Conservation (phyloP, 2,888 invertebrate species). For the Achlya flavicornis region DNA sequence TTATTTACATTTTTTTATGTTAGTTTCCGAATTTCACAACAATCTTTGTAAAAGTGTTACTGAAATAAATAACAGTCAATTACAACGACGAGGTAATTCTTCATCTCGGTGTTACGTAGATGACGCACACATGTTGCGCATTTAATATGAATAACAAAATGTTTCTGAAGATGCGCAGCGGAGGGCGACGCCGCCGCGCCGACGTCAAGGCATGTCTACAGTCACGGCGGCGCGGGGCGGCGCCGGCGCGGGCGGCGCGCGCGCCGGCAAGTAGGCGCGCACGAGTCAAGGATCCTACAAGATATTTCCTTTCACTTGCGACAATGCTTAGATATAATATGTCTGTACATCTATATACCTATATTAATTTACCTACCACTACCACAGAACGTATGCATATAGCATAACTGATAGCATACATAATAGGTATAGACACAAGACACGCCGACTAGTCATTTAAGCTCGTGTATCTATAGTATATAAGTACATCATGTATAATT, state of each 20-base stretch:
- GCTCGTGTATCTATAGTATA: too few species aligned
- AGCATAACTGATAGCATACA: too few species aligned
- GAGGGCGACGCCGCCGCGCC: too few species aligned
- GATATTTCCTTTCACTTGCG: conserved; percentile 83
- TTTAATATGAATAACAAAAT: conserved; percentile 28
- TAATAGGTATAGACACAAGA: background rate
- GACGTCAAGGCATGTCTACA: conserved; percentile 8
- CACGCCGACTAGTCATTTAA: too few species aligned
- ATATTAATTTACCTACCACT: conserved; percentile 1
- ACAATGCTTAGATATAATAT: conserved; percentile 64
- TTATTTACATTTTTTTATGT: background rate
- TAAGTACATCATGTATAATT: too few species aligned
- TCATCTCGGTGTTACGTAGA: conserved; percentile 11
- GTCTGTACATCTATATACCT: conserved; percentile 3
- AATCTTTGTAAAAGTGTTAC: background rate
- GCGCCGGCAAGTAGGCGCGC: conserved; percentile 72
- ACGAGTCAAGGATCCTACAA: conserved; percentile 80
- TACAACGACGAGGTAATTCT: background rate
- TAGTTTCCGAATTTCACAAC: background rate
- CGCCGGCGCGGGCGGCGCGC: conserved; percentile 33
- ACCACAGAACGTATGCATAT: background rate
- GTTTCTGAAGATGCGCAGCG: conserved; percentile 40
- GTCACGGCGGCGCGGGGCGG: conserved; percentile 1
- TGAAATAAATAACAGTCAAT: conserved; percentile 7
- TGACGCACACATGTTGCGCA: conserved; percentile 13